phyloP scores from a whole-genome alignment of 1,140 invertebrate genomes.

The Lysiphlebus fabarum region DNA sequence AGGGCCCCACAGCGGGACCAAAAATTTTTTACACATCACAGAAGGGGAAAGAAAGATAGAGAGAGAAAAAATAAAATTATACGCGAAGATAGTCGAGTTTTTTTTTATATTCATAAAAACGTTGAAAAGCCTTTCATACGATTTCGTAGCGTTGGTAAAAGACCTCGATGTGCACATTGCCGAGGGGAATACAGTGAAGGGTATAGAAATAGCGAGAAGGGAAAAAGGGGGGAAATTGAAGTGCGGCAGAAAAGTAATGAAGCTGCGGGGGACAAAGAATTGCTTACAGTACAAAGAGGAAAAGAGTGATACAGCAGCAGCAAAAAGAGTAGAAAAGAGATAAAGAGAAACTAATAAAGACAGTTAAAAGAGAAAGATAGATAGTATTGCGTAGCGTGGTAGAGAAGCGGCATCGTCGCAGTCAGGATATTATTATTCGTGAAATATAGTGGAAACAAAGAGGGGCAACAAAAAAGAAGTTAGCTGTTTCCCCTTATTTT shows the following conservation, averaged over 20 bases:
- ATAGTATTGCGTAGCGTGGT: constrained; percentile 32
- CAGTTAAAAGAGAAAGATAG: constrained; percentile 11
- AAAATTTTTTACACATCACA: neutral
- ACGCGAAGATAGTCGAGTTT: neutral
- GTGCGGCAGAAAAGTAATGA: constrained; percentile 20
- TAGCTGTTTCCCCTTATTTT: neutral
- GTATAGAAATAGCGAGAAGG: constrained; percentile 11
- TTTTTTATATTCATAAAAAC: neutral
- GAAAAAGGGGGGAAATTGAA: constrained; percentile 21
- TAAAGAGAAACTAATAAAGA: no score
- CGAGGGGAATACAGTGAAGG: constrained; percentile 10
- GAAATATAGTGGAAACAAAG: constrained; percentile 35
- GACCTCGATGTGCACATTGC: no score
- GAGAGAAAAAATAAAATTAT: neutral
- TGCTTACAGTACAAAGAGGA: neutral
- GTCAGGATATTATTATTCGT: constrained; percentile 49
- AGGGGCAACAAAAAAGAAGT: constrained; percentile 20
- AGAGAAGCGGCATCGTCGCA: constrained; percentile 57
- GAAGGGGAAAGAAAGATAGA: neutral
- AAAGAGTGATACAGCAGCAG: no score
- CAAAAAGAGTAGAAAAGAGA: no score
- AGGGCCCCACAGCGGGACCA: no score
- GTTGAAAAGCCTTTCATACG: constrained; percentile 16
- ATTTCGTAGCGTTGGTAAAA: no score
- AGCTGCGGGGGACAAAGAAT: constrained; percentile 13